A percentile compares a stretch with the other conserved stretches of the same genome.
These are phyloP conservation scores for Novumbra hubbsi DNA, from an alignment of 2,797 vertebrate species.

Conservation along the genomic window DNA sequence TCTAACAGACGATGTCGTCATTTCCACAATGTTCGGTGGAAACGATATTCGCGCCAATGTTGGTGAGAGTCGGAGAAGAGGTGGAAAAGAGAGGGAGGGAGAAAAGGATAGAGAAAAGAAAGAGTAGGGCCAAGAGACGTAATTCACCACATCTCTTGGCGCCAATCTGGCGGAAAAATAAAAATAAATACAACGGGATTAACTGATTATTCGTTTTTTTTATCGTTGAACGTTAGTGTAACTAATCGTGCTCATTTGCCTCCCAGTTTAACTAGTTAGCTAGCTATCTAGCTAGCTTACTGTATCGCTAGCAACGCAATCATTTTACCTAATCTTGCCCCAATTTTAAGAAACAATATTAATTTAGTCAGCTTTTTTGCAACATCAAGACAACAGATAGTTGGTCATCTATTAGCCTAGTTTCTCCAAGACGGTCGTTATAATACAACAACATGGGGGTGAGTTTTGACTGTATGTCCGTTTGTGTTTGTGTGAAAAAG, in stretches of 20 bases:
- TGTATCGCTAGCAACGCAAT: background rate
- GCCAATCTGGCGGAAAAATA: background rate
- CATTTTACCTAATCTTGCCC: conserved; percentile 6
- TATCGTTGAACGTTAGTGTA: background rate
- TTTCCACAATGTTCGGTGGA: conserved; percentile 5
- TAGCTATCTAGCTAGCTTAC: background rate
- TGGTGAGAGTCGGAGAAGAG: background rate
- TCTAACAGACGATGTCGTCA: background rate
- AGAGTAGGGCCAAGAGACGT: background rate
- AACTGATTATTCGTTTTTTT: background rate
- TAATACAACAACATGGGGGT: conserved; percentile 9
- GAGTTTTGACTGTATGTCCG: background rate
- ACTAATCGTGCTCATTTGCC: background rate
- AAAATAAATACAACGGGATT: background rate
- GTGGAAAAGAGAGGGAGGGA: background rate
- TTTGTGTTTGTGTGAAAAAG: background rate
- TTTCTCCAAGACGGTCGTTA: background rate
- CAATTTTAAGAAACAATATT: background rate
- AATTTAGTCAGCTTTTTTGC: background rate
- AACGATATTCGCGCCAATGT: conserved; percentile 2
- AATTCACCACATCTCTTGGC: conserved; percentile 7
- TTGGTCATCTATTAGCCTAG: background rate
- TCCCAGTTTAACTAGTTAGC: background rate
- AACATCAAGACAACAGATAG: conserved; percentile 1
- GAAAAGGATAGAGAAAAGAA: background rate